Evolutionary conservation across 1,140 invertebrate genomes (phyloP), one percentile per base, ranked within the genome.

Genomic region (Pseudomyrmex cubaensis): DNA sequence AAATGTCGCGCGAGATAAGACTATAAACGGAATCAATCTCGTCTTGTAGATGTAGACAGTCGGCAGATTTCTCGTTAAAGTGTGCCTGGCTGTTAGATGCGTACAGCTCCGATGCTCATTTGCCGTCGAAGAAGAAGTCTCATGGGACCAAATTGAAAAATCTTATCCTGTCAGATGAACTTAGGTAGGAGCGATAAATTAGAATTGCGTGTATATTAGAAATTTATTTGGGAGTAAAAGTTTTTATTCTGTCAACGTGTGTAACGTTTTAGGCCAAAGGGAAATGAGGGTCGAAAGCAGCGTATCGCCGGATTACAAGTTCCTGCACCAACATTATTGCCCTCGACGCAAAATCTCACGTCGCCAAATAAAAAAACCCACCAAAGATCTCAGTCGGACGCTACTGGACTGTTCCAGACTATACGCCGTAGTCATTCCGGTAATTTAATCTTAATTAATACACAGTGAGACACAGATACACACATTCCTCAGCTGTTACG

Each of bases 71-170:
- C 94, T 98, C 98, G 35, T 95, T 99, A 69, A 97, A 98, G 93
- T 97, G 98, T 93, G 97, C 98, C 85, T 99, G 99, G 99, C 94
- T 99, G 15, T 95, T 99, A 85, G 98, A 99, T 85, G 98, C 99
- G 5, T 99, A 99, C 91, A 97, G 97, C 88, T 96, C 97, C 20
- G 98, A 98, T 92, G 95, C 96, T 77, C 95, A 95, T 83, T 94
- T 97, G 82, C 96, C 96, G 76, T 96, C 96, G 73, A 96, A 96
- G 93, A 98, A 97, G 94, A 97, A 97, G 93, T 98, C 97, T 57
- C 97, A 97, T 91, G 98, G 98, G 85, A 96, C 97, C 77, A 98
- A 98, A 95, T 94, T 99, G 84, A 97, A 97, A 91, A 97, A 98
- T 93, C 96, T 98, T 82, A 99, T 99, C 90, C 94, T 98, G 2